Base-by-base conservation (phyloP, 2,113 vertebrate genomes). In the Tenrec ecaudatus region DNA sequence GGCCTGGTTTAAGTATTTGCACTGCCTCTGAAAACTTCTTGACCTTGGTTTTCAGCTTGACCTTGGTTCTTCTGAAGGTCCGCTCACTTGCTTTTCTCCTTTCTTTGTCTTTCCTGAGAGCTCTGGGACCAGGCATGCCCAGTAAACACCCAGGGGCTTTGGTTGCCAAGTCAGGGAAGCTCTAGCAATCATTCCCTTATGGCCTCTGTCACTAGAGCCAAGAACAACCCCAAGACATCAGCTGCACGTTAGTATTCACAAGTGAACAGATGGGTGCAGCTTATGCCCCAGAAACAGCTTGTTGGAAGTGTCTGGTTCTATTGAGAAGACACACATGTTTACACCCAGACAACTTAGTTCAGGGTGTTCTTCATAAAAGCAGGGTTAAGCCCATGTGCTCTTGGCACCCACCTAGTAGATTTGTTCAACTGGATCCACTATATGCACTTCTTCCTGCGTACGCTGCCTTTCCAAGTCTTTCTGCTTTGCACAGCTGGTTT, bases 91-190 rank as follows among this genome's bases (percentile, higher is more conserved):
- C 15, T 38, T 89, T 82, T 91, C 57, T 86, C 29, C 22, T 89
- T 60, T 38, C 22, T 58, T 36, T 60, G 36, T 92, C 36, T 66
- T 47, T 83, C 88, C 29, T 0, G 20, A 84, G 92, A 58, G 36
- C 43, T 82, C 31, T 79, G 89, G 58, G 57, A 93, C 2, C 31
- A 31, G 66, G 82, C 10, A 76, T 27, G n/a, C 58, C 25, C 84
- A n/a, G 78, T 36, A 58, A 92, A 86, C 79, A 78, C 43, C 17
- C 40, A 60, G 58, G 53, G 90, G 82, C 47, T 90, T 76, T 87
- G 87, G 75, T 86, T 90, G 94, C 91, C 86, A 95, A 88, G 76
- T 62, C 69, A 33, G 53, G 76, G 85, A 81, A 89, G 6, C 47
- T 29, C 2, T 22, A 71, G 84, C 31, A 33, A 85, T 73, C 75